Conservation (phyloP, 2,113 vertebrate species). For the Nothobranchius furzeri region DNA sequence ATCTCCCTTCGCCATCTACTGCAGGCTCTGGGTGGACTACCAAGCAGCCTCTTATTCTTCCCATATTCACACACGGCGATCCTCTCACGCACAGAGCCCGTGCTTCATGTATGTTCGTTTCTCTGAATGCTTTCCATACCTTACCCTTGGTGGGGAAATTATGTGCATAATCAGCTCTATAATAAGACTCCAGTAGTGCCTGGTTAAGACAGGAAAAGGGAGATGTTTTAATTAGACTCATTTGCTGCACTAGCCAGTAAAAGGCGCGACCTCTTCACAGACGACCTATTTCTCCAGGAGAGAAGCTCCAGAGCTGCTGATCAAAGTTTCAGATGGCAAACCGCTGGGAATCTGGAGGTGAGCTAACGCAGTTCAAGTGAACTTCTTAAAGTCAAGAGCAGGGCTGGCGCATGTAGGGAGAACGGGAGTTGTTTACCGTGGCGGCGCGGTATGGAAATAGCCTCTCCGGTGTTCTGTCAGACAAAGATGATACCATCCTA, state of each 20-base stretch:
- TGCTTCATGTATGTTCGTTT: constrained; percentile 13
- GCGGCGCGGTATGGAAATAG: constrained; percentile 57
- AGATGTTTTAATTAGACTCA: constrained; percentile 74
- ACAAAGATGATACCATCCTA: constrained; percentile 63
- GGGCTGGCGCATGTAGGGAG: constrained; percentile 39
- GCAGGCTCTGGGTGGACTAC: constrained; percentile 45
- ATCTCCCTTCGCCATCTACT: constrained; percentile 58
- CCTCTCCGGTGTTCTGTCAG: constrained; percentile 68
- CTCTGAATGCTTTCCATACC: constrained; percentile 46
- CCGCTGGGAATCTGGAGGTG: constrained; percentile 42
- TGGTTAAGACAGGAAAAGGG: constrained; percentile 52
- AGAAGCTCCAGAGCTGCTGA: constrained; percentile 44
- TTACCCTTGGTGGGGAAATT: constrained; percentile 64
- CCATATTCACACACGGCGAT: constrained; percentile 15
- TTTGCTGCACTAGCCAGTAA: constrained; percentile 59
- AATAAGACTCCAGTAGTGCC: constrained; percentile 63
- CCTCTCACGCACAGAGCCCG: constrained; percentile 27
- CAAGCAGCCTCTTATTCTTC: constrained; percentile 45
- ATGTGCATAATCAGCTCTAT: constrained; percentile 69
- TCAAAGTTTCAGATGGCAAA: constrained; percentile 45
- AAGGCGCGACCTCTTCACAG: constrained; percentile 66
- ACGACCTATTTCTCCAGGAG: constrained; percentile 68
- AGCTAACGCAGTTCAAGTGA: constrained; percentile 23
- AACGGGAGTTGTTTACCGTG: constrained; percentile 61
- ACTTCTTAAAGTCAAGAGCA: constrained; percentile 35